Percentiles rank a stretch among this genome's conserved stretches.
phyloP scores from a whole-genome alignment of 2,888 invertebrate genomes.

The Cantharis lateralis region DNA sequence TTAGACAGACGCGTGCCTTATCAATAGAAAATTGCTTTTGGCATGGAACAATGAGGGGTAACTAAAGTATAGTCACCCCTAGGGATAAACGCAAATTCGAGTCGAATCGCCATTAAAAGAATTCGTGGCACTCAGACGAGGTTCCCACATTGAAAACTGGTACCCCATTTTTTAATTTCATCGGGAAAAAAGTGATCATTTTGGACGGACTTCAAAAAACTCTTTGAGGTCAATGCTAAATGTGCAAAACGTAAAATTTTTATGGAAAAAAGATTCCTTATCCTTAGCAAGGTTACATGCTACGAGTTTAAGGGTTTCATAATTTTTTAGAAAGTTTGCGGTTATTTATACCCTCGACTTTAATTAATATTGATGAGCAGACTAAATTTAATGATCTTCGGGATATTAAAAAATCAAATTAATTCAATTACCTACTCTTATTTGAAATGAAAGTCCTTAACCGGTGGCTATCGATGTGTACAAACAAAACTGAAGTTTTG shows the following conservation, averaged over 20 bases:
- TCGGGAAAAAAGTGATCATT: neutral
- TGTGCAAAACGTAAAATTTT: neutral
- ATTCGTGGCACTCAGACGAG: neutral
- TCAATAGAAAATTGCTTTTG: slow-evolving; percentile 12
- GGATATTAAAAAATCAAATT: neutral
- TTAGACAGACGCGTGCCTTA: slow-evolving; percentile 19
- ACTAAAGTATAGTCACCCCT: slow-evolving; percentile 18
- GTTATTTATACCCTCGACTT: neutral
- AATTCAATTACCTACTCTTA: neutral
- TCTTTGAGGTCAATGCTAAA: neutral
- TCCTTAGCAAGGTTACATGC: neutral
- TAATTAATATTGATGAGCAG: neutral
- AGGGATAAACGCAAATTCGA: slow-evolving; percentile 23
- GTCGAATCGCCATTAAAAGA: neutral
- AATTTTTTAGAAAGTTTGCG: neutral
- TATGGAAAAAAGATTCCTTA: neutral
- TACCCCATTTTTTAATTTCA: neutral
- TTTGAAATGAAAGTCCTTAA: neutral
- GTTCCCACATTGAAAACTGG: neutral
- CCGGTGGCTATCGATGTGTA: slow-evolving; percentile 25
- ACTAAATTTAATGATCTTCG: neutral
- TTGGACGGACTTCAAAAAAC: neutral
- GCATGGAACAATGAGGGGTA: slow-evolving; percentile 22
- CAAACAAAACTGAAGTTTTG: slow-evolving; percentile 26
- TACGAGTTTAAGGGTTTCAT: neutral